A percentile compares a stretch with the other conserved stretches of the same genome.
Conservation (phyloP, 2,888 invertebrate genomes). For the Matsumyia berberina region DNA sequence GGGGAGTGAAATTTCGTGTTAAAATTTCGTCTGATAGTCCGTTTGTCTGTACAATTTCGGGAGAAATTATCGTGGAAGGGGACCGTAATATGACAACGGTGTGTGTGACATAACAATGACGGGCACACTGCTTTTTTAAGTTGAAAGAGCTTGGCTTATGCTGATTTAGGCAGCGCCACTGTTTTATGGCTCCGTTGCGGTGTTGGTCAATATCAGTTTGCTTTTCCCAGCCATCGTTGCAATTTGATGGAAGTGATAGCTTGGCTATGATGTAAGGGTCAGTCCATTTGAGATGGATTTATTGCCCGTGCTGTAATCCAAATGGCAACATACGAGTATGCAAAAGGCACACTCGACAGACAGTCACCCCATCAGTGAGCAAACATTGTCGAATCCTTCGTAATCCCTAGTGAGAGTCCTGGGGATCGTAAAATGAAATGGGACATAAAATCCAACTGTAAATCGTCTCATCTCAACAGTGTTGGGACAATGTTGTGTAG, state of each 20-base stretch:
- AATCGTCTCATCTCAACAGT: no score
- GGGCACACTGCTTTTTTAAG: conserved; percentile 18
- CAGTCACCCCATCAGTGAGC: no score
- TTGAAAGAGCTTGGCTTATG: conserved; percentile 18
- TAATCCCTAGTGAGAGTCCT: no score
- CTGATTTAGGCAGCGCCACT: neutral
- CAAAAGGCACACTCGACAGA: neutral
- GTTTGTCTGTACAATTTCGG: conserved; percentile 25
- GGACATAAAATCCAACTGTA: no score
- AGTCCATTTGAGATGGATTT: conserved; percentile 32
- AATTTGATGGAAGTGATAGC: conserved; percentile 20
- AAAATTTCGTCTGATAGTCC: conserved; percentile 6
- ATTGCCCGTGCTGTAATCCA: conserved; percentile 13
- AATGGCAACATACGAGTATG: conserved; percentile 1
- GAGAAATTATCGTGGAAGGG: conserved; percentile 42
- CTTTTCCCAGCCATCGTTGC: conserved; percentile 15
- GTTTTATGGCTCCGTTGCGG: conserved; percentile 26
- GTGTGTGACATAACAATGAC: conserved; percentile 57
- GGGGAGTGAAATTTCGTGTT: conserved; percentile 43
- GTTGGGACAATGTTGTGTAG: no score
- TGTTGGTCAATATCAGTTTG: conserved; percentile 23
- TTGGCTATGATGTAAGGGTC: conserved; percentile 47
- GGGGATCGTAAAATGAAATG: no score
- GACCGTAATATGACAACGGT: conserved; percentile 7
- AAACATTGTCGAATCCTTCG: no score